These are phyloP conservation scores for Regulus satrapa DNA, from an alignment of 2,113 vertebrate genomes.

Conservation along the genomic window DNA sequence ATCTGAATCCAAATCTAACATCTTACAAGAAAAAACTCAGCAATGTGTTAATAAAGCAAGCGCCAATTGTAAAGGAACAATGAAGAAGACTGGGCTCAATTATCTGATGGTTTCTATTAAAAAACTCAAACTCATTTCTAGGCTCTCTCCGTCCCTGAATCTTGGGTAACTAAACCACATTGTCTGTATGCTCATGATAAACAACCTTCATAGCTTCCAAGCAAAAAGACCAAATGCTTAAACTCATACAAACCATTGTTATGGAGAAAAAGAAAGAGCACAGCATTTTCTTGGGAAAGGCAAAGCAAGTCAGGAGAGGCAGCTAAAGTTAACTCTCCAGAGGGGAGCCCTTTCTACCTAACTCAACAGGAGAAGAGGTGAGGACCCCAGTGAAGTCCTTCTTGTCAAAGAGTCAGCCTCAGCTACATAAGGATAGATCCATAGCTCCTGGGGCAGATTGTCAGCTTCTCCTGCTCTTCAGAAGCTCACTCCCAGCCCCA, in stretches of 20 bases:
- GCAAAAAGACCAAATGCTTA: background rate
- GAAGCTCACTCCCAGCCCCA: background rate
- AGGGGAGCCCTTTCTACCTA: background rate
- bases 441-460: background rate
- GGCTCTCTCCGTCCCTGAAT: background rate
- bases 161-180: background rate
- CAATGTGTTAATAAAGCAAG: background rate
- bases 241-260: background rate
- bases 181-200: conserved; percentile 1
- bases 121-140: background rate
- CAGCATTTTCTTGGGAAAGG: background rate
- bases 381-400: background rate
- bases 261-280: background rate
- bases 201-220: background rate
- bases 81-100: conserved; percentile 13
- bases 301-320: background rate
- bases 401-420: background rate
- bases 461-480: background rate
- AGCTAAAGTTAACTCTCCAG: background rate
- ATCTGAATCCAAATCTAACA: background rate
- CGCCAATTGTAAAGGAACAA: background rate
- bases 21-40: background rate
- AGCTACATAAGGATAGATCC: background rate
- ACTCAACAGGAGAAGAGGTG: background rate
- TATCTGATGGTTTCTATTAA: background rate